These are phyloP conservation scores for Odontocolon sp. DNA, from an alignment of 2,888 invertebrate genomes.

Conservation along the genomic window DNA sequence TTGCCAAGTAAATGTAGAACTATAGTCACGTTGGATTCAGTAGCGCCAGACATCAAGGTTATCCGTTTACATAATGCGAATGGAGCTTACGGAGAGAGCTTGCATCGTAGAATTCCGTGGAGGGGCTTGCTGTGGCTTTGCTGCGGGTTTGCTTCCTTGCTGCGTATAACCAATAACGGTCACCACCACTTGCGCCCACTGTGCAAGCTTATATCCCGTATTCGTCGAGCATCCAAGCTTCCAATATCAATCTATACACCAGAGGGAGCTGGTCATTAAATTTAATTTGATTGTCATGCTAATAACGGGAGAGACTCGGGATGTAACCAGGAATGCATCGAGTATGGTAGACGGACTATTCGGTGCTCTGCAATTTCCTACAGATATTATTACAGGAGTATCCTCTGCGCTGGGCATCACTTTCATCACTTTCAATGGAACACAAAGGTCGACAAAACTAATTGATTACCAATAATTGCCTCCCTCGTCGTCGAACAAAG, in stretches of 20 bases:
- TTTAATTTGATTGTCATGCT: conserved; percentile 30
- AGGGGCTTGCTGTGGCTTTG: conserved; percentile 37
- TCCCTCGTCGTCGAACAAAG: conserved; percentile 7
- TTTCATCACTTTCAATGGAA: conserved; percentile 11
- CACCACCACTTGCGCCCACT: conserved; percentile 18
- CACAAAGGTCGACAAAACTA: conserved; percentile 9
- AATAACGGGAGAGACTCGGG: conserved; percentile 1
- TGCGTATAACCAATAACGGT: conserved; percentile 32
- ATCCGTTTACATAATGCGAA: conserved; percentile 50
- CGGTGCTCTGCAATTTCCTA: not conserved
- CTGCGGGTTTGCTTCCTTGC: conserved; percentile 16
- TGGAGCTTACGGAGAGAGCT: conserved; percentile 16
- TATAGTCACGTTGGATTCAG: too few species aligned
- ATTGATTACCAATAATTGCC: conserved; percentile 50
- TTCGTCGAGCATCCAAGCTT: conserved; percentile 2
- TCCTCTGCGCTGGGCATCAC: not conserved
- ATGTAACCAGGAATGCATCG: not conserved
- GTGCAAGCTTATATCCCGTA: conserved; percentile 8
- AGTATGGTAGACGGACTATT: conserved; percentile 5
- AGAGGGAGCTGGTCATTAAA: conserved; percentile 21
- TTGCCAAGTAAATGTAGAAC: too few species aligned
- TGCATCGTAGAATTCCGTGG: conserved; percentile 34
- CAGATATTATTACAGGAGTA: not conserved
- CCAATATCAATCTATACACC: conserved; percentile 34
- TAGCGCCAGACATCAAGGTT: conserved; percentile 11